phyloP scores from a whole-genome alignment of 2,888 invertebrate species.

The Calliphora vomitoria region DNA sequence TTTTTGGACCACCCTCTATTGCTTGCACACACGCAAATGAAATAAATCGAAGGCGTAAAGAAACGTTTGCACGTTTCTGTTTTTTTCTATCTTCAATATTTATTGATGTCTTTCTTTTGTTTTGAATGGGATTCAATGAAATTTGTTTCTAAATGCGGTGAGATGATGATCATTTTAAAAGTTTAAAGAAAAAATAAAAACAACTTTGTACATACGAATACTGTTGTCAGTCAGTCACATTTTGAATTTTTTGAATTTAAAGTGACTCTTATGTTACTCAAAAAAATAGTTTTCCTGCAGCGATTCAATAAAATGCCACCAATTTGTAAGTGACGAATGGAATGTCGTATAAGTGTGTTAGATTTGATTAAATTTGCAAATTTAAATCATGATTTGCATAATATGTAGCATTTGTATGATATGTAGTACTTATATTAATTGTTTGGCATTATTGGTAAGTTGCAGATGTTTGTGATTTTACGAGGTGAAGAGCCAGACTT shows the following conservation, averaged over 20 bases:
- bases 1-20: too few species aligned
- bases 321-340: slow-evolving; percentile 5
- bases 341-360: neutral
- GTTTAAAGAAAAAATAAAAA: neutral
- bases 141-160: slow-evolving; percentile 1
- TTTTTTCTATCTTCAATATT: neutral
- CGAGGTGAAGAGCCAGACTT: too few species aligned
- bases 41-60: neutral
- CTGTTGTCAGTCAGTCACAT: neutral
- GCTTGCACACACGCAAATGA: too few species aligned
- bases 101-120: neutral
- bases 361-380: neutral
- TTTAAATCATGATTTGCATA: neutral
- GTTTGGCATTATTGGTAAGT: neutral
- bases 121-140: slow-evolving; percentile 2
- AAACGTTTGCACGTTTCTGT: slow-evolving; percentile 11
- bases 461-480: too few species aligned
- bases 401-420: neutral
- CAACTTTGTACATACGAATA: neutral
- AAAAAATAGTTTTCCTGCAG: slow-evolving; percentile 5
- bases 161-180: slow-evolving; percentile 4
- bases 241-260: neutral
- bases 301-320: slow-evolving; percentile 18
- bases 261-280: neutral
- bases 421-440: too few species aligned